Base-by-base conservation (phyloP, 2,888 invertebrate species). In the Achlya flavicornis region DNA sequence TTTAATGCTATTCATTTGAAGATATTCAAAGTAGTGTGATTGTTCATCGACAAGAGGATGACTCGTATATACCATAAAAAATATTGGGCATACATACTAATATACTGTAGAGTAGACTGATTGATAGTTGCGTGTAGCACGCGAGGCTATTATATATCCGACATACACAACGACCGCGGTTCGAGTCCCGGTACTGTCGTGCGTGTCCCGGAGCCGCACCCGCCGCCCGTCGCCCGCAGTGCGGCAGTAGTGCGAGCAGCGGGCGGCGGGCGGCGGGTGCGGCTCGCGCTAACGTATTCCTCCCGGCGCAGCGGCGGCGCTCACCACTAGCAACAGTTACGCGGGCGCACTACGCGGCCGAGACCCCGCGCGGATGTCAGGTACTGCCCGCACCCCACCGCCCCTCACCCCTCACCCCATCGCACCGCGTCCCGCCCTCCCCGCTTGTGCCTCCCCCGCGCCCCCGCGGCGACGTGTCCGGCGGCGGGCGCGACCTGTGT, bases 271-370 rank as follows among this genome's bases (percentile, higher is more conserved):
- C 62, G 60, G 62, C 57, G 48, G 48, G 61, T 60, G 35, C 63
- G 53, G 60, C 43, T 59, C 61, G 63, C 63, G 72, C 75, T 80
- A 78, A 78, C 77, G 70, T 63, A 63, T 66, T 83, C 77, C 75
- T 80, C 77, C 73, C 68, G 71, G 71, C 72, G 74, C 78, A 80
- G 79, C 72, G 69, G 69, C 76, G 73, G 71, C 75, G 74, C 76
- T 60, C 67, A 82, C 86, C 86, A 78, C 85, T 80, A 86, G 87
- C 89, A 89, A 89, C 91, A 96, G 97, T 95, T 98, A 98, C 96
- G 97, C 98, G 92, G 97, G 97, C 94, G 97, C 97, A 93, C 95
- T 98, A 94, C 97, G 97, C 94, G 97, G 97, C 92, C 96, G 96
- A 75, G 96, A 96, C 92, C 95, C 96, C 92, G 95, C 95, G 94